Evolutionary conservation across 2,797 vertebrate species (phyloP).

Genomic region (Myotis vivesi): DNA sequence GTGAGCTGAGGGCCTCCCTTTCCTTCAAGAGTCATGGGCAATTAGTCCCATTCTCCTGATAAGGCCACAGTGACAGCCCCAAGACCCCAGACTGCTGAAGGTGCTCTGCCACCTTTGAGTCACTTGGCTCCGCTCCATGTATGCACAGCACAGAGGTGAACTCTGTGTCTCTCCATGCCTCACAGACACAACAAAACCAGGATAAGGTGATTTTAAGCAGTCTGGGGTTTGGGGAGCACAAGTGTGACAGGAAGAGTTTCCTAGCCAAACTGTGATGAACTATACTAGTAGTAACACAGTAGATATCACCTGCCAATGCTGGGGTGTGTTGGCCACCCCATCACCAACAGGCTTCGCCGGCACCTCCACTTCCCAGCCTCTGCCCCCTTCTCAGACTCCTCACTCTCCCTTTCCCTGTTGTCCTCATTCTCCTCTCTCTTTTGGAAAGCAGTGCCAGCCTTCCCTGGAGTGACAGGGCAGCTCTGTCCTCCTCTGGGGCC

Average conservation of each 20-base stretch:
- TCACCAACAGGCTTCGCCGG: fast-evolving
- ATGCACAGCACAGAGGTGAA: background rate
- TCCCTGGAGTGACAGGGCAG: fast-evolving
- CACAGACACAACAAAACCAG: background rate
- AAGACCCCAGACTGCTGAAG: fast-evolving
- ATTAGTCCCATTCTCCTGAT: background rate
- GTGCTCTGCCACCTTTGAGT: fast-evolving
- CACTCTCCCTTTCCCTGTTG: fast-evolving
- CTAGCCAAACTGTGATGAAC: background rate
- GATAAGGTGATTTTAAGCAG: background rate
- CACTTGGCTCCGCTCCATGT: fast-evolving
- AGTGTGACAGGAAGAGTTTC: background rate
- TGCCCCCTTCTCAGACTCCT: background rate
- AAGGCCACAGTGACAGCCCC: fast-evolving
- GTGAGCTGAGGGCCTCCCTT: background rate
- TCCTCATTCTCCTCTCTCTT: no score
- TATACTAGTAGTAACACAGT: background rate
- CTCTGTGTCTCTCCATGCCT: fast-evolving
- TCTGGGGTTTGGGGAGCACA: background rate
- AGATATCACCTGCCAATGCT: fast-evolving
- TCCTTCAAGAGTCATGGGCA: background rate
- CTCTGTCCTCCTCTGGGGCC: no score
- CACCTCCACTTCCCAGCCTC: fast-evolving
- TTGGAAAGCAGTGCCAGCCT: background rate
- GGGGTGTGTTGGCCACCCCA: fast-evolving